phyloP scores from a whole-genome alignment of 2,113 vertebrate species.

The Serinus canaria region DNA sequence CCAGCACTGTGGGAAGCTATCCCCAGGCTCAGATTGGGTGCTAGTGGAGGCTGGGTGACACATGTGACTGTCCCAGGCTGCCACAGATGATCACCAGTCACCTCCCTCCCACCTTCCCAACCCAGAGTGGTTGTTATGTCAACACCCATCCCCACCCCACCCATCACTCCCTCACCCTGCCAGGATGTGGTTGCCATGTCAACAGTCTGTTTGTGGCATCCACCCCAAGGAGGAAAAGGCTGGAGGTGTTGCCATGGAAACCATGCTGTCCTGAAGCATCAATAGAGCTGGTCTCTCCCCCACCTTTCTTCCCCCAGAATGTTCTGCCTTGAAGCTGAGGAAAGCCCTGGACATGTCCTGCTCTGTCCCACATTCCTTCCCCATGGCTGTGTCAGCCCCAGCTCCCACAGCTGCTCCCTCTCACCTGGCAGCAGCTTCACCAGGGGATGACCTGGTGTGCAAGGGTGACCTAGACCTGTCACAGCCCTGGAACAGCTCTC shows the following conservation, averaged over 20 bases:
- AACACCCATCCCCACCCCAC: neutral
- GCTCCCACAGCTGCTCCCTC: neutral
- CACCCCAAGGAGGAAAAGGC: neutral
- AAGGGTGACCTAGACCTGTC: neutral
- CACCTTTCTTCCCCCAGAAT: neutral
- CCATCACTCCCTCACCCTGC: neutral
- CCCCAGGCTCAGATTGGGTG: neutral
- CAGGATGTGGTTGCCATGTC: conserved; percentile 30
- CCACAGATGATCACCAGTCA: fast-evolving
- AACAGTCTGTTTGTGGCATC: neutral
- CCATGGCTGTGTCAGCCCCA: fast-evolving
- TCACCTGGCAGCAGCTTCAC: neutral
- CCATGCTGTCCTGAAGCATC: neutral
- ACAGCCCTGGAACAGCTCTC: fast-evolving
- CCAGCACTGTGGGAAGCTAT: neutral
- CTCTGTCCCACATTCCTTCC: neutral
- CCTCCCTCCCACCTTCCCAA: neutral
- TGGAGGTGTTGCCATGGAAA: conserved; percentile 27
- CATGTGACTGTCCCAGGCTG: neutral
- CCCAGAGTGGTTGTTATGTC: neutral
- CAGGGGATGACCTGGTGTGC: neutral
- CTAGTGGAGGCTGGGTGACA: fast-evolving
- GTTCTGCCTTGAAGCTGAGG: neutral
- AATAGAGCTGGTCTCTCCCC: neutral
- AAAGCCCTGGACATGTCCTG: fast-evolving